phyloP scores from a whole-genome alignment of 2,888 invertebrate species.

The Nasonia oneida region DNA sequence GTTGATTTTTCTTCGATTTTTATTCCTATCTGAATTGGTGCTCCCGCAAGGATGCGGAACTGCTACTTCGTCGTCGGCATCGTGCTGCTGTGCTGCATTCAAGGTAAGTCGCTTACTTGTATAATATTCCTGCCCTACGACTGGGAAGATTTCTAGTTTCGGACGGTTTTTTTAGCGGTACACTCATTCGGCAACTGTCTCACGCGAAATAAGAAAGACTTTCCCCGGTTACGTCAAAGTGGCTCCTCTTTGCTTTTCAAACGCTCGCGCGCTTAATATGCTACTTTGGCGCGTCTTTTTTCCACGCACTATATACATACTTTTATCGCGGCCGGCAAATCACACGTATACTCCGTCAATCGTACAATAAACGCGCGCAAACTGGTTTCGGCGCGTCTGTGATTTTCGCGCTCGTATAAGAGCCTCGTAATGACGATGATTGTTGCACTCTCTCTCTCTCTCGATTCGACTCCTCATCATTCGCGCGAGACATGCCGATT shows the following conservation, averaged over 20 bases:
- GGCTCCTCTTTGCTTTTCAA: constrained; percentile 12
- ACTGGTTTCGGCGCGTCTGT: neutral
- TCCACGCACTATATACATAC: neutral
- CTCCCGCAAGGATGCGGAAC: constrained; percentile 69
- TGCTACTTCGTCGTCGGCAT: constrained; percentile 70
- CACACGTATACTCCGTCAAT: constrained; percentile 10
- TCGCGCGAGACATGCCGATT: neutral
- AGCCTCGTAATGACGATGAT: constrained; percentile 9
- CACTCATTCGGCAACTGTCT: neutral
- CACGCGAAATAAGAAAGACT: constrained; percentile 33
- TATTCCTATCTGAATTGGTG: neutral
- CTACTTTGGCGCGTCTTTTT: constrained; percentile 56
- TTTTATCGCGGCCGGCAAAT: neutral
- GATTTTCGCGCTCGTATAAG: neutral
- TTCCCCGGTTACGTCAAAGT: constrained; percentile 22
- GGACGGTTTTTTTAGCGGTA: neutral
- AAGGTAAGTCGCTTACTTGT: constrained; percentile 68
- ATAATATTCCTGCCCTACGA: too few species aligned
- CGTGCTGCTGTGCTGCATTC: constrained; percentile 74
- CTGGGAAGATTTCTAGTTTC: too few species aligned
- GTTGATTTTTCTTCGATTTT: neutral
- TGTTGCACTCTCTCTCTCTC: neutral
- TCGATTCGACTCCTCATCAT: neutral
- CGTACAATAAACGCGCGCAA: neutral
- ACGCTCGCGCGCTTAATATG: constrained; percentile 58